These are phyloP conservation scores for Pluvianellus socialis DNA, from an alignment of 2,113 vertebrate species.

Conservation along the genomic window DNA sequence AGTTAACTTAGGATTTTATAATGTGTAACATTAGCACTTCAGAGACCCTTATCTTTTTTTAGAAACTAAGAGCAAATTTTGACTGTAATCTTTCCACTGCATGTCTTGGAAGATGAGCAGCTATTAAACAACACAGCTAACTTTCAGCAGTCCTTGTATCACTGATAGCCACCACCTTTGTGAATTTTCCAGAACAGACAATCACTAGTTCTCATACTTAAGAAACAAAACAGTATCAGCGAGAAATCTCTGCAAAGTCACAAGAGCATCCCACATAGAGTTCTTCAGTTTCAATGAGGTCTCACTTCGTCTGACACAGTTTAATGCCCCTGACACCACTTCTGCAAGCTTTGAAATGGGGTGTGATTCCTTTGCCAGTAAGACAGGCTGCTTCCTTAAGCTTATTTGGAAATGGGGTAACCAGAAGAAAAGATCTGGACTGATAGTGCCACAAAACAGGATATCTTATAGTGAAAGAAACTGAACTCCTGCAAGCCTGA, in stretches of 20 bases:
- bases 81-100: neutral
- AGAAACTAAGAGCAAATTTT: conserved; percentile 8
- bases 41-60: neutral
- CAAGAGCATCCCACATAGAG: neutral
- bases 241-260: neutral
- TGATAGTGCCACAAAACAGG: neutral
- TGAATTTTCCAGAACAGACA: neutral
- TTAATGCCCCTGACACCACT: neutral
- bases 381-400: neutral
- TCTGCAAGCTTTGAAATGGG: neutral
- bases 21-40: neutral
- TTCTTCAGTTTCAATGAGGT: neutral
- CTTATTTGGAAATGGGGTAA: neutral
- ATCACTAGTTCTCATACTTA: neutral
- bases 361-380: neutral
- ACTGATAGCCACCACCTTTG: neutral
- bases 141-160: neutral
- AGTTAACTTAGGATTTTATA: neutral
- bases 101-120: neutral
- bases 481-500: neutral
- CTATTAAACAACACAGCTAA: neutral
- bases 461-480: neutral
- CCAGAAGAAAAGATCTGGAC: neutral
- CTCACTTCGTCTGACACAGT: neutral
- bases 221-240: neutral